phyloP scores from a whole-genome alignment of 1,140 invertebrate species.

The Arion vulgaris region DNA sequence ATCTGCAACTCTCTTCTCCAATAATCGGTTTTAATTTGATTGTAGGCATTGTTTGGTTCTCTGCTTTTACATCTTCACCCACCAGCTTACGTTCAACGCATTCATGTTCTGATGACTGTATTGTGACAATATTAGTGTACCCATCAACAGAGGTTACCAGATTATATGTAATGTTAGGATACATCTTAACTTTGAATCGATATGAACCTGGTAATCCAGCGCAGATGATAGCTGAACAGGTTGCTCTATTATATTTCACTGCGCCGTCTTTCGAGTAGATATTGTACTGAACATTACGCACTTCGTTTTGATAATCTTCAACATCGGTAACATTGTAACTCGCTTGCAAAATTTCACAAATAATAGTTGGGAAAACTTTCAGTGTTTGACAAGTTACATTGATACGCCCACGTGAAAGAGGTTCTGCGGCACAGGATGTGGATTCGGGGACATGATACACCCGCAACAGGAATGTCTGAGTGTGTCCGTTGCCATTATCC shows the following conservation, averaged over 20 bases:
- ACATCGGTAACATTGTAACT: background rate
- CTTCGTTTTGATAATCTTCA: background rate
- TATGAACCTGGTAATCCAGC: background rate
- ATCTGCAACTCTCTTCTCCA: background rate
- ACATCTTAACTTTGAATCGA: slow-evolving; percentile 2
- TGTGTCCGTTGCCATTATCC: background rate
- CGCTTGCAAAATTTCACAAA: background rate
- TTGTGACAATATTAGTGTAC: background rate
- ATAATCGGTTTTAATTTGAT: background rate
- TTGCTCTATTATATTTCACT: background rate
- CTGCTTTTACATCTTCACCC: background rate
- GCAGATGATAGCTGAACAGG: background rate
- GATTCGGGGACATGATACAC: background rate
- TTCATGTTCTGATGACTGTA: background rate
- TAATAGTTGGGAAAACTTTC: background rate
- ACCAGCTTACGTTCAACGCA: background rate
- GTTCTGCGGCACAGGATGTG: background rate
- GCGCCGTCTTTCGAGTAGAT: background rate
- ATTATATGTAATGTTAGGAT: background rate
- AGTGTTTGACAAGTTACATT: background rate
- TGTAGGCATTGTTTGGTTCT: background rate
- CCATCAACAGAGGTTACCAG: background rate
- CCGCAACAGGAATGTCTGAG: background rate
- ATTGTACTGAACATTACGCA: background rate
- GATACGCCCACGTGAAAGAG: background rate